Evolutionary conservation across 1,140 invertebrate species (phyloP), one percentile per base, ranked within the genome.

Genomic region (Drosophila burlai): DNA sequence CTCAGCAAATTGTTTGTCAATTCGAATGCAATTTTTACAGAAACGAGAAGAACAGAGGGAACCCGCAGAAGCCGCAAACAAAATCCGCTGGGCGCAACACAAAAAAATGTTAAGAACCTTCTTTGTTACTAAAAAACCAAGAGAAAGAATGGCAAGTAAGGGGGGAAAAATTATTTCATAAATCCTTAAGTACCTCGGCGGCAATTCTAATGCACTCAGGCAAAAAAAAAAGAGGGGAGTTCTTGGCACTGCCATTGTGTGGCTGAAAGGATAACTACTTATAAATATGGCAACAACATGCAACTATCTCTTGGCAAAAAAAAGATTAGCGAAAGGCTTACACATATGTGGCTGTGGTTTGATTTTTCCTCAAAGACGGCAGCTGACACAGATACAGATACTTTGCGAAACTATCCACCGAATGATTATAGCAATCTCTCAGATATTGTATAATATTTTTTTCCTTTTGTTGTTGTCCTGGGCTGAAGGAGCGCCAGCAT

Each of bases 131-230:
- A 18, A 52, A 64, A 61, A 31, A 40, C 46, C 54, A 13, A 57
- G 46, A 38, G 34, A 59, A 67, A 64, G 55, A 77, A 83, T 63
- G 59, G 59, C 54, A 18, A 66, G 63, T 60, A 71, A 76, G 49
- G 47, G 45, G n/a, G 10, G n/a, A 74, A 69, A 75, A 90, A 84
- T 84, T 89, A 89, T 89, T 90, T 84, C 81, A 89, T 84, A 89
- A 89, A 84, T 89, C 84, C 85, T 75, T 80, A 58, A 81, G 68
- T 74, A 76, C 59, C 52, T 58, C 57, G 42, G 21, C 38, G 54
- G 65, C 81, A 67, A 90, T 85, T 89, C 85, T 90, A 90, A 89
- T 89, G 85, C 86, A 84, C 65, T 90, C 66, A 75, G 66, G 81
- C 84, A 83, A 76, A 71, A 66, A 69, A 69, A 46, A 61, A 72